Conservation (phyloP, 2,888 invertebrate genomes). For the Xylota sylvarum region DNA sequence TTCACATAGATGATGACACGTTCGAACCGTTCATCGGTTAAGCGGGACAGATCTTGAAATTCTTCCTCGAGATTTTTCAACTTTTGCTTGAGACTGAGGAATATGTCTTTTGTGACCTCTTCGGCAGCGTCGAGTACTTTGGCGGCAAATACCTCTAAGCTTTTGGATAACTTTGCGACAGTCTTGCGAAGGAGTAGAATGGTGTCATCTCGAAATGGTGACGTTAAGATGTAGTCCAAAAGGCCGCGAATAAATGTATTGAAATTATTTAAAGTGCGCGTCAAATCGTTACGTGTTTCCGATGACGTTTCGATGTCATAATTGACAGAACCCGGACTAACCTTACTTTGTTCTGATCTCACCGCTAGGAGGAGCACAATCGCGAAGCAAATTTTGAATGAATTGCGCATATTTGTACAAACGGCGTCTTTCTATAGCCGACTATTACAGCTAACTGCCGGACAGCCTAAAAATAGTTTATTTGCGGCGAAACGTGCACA, state of each 20-base stretch:
- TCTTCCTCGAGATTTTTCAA: conserved; percentile 76
- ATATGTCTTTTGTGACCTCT: conserved; percentile 70
- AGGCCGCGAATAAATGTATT: conserved; percentile 36
- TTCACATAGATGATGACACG: conserved; percentile 78
- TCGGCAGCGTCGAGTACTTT: conserved; percentile 77
- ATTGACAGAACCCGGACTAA: conserved; percentile 4
- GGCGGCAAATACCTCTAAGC: conserved; percentile 73
- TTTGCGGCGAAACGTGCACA: conserved; percentile 16
- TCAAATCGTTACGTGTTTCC: not conserved
- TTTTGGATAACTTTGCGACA: conserved; percentile 67
- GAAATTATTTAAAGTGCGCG: conserved; percentile 52
- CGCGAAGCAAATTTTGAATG: conserved; percentile 31
- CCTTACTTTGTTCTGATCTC: conserved; percentile 5
- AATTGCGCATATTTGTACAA: conserved; percentile 34
- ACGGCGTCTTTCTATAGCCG: conserved; percentile 46
- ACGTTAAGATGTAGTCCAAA: conserved; percentile 42
- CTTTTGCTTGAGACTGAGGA: conserved; percentile 69
- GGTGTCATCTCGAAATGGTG: conserved; percentile 66
- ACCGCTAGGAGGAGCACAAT: conserved; percentile 35
- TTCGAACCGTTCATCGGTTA: conserved; percentile 78
- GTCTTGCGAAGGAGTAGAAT: conserved; percentile 73
- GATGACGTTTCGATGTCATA: conserved; percentile 2
- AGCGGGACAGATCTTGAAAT: conserved; percentile 75
- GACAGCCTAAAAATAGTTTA: conserved; percentile 50
- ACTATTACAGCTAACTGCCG: conserved; percentile 63